Base-by-base conservation (phyloP, 2,113 vertebrate species). In the Chaenogobius annularis region DNA sequence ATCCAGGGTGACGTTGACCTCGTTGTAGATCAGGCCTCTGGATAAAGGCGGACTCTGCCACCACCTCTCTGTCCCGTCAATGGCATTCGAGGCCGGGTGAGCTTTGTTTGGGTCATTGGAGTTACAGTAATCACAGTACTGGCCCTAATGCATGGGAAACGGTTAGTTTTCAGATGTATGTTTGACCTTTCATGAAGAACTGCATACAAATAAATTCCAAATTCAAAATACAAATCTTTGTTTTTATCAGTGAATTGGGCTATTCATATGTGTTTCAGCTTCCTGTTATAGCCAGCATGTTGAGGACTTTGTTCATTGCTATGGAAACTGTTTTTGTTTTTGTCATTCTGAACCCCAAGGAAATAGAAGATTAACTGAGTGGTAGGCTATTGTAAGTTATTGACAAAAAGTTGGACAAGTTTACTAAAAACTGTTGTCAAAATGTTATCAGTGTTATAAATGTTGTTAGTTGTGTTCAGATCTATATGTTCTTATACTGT, bases 11-110 rank as follows among this genome's bases (percentile, higher is more conserved):
- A 99, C 88, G 20, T 96, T 96, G 80, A 99, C 95, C 80, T 93
- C 79, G 0, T 97, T 97, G 93, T 96, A 96, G 62, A 64, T 88
- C 26, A 81, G 55, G 26, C 96, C 96, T 43, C 89, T 88, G n/a
- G 97, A 99, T 10, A 99, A 95, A 76, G 97, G 95, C 0, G 97
- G 96, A 70, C 97, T 99, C 74, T 99, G 97, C 97, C 97, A 99
- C 97, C 97, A 99, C 12, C 92, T 91, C 71, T 98, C 95, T 0
- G 96, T 96, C 73, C 97, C 97, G 10, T 98, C 97, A 0, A 99
- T 91, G 0, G 96, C 96, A 0, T 95, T 93, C 70, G 86, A 92
- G 66, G 93, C 83, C 0, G 96, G 95, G 76, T 96, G 95, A 46
- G 96, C 95, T 90, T 93, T 96, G 78, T 82, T 91, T 26, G 95